phyloP scores from a whole-genome alignment of 2,888 invertebrate species.

The Hylaea fasciaria region DNA sequence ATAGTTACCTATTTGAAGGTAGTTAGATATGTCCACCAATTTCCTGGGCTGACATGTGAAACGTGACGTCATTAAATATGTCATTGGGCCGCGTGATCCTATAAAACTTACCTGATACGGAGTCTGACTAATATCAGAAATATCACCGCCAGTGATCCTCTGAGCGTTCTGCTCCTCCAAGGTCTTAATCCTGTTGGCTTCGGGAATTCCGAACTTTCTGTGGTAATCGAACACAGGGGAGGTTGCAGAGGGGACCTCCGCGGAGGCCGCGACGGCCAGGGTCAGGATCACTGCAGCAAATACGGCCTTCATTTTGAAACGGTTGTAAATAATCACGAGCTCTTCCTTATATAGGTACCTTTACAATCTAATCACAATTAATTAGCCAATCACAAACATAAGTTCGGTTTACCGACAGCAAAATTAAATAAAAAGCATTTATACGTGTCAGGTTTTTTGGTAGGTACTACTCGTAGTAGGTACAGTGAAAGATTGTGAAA shows the following conservation, averaged over 20 bases:
- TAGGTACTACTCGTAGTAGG: too few relatives aligned
- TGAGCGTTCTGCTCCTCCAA: slow-evolving; percentile 47
- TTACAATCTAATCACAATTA: slow-evolving; percentile 32
- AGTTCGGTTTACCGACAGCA: neutral
- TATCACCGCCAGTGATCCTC: slow-evolving; percentile 61
- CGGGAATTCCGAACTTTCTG: slow-evolving; percentile 56
- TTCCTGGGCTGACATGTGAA: too few relatives aligned
- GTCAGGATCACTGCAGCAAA: slow-evolving; percentile 45
- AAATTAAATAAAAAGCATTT: neutral
- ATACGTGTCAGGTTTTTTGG: neutral
- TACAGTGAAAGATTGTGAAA: neutral
- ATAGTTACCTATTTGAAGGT: too few relatives aligned
- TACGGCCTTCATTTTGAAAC: slow-evolving; percentile 48
- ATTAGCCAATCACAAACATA: slow-evolving; percentile 6
- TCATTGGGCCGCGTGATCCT: too few relatives aligned
- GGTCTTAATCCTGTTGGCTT: slow-evolving; percentile 52
- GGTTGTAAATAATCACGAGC: slow-evolving; percentile 3
- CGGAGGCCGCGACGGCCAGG: slow-evolving; percentile 46
- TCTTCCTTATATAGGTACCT: slow-evolving; percentile 26
- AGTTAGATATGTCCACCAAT: too few relatives aligned
- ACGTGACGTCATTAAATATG: too few relatives aligned
- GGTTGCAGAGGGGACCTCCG: slow-evolving; percentile 43
- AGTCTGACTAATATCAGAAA: slow-evolving; percentile 50
- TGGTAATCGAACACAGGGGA: slow-evolving; percentile 57
- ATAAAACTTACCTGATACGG: slow-evolving; percentile 62